These are phyloP conservation scores for Oncorhynchus gorbuscha DNA, from an alignment of 2,113 vertebrate genomes.

Conservation along the genomic window DNA sequence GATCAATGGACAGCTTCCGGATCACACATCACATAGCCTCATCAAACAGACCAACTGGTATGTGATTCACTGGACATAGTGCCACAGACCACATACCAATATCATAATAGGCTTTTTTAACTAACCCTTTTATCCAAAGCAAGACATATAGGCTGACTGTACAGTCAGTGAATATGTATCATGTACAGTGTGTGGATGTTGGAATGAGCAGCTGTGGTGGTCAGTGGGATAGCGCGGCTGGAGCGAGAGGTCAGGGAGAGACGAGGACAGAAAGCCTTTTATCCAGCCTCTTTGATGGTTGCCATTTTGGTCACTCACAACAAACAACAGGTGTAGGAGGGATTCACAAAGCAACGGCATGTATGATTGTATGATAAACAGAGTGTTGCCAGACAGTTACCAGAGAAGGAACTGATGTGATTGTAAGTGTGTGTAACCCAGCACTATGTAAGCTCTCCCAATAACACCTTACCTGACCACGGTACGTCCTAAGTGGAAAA, in stretches of 20 bases:
- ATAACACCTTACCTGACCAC: conserved; percentile 7
- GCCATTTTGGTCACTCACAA: neutral
- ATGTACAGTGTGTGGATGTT: neutral
- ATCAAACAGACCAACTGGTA: neutral
- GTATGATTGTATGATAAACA: neutral
- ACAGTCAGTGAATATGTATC: too few species aligned
- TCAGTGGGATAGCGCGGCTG: neutral
- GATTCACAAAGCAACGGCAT: neutral
- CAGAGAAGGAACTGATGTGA: neutral
- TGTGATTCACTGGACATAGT: neutral
- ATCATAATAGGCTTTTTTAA: neutral
- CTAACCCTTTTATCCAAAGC: neutral
- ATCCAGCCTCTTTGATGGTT: conserved; percentile 4
- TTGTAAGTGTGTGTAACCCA: conserved; percentile 46
- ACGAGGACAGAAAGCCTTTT: neutral
- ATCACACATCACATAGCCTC: neutral
- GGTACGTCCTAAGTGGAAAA: neutral
- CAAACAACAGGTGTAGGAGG: neutral
- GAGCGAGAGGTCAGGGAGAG: neutral
- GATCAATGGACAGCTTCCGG: too few species aligned
- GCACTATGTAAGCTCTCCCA: conserved; percentile 38
- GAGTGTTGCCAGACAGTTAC: neutral
- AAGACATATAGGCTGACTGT: neutral
- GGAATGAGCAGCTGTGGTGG: neutral
- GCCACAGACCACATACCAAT: neutral